Conservation (phyloP, 2,888 invertebrate genomes). For the Euzophera pinguis region DNA sequence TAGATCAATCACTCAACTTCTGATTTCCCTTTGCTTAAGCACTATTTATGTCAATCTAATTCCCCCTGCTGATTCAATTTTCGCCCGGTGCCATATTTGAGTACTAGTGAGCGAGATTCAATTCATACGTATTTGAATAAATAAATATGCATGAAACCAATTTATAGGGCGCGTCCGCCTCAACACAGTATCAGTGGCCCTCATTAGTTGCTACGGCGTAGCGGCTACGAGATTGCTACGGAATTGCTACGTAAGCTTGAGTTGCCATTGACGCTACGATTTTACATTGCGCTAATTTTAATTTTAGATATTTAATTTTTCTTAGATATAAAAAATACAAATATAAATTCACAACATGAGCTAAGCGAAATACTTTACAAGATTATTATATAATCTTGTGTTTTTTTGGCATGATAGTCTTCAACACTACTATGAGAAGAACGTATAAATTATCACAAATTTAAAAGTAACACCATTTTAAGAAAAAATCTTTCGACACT, state of each 20-base stretch:
- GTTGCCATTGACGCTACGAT: neutral
- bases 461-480: too few species aligned
- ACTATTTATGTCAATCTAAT: constrained; percentile 52
- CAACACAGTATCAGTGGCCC: constrained; percentile 63
- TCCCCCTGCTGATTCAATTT: constrained; percentile 69
- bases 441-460: too few species aligned
- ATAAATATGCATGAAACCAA: constrained; percentile 80
- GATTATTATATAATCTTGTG: too few species aligned
- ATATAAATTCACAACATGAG: too few species aligned
- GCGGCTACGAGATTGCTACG: constrained; percentile 50
- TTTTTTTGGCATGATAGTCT: too few species aligned
- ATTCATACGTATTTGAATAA: constrained; percentile 80
- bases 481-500: too few species aligned
- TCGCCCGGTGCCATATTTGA: constrained; percentile 69
- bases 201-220: constrained; percentile 62
- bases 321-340: too few species aligned
- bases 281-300: neutral
- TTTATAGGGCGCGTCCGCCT: constrained; percentile 67
- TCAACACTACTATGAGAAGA: too few species aligned
- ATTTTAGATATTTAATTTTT: neutral
- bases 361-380: too few species aligned
- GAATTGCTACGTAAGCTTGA: constrained; percentile 16
- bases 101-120: constrained; percentile 71
- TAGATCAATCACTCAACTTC: neutral
- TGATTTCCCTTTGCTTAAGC: constrained; percentile 12